phyloP scores from a whole-genome alignment of 2,113 vertebrate species.

The Barnardius zonarius region DNA sequence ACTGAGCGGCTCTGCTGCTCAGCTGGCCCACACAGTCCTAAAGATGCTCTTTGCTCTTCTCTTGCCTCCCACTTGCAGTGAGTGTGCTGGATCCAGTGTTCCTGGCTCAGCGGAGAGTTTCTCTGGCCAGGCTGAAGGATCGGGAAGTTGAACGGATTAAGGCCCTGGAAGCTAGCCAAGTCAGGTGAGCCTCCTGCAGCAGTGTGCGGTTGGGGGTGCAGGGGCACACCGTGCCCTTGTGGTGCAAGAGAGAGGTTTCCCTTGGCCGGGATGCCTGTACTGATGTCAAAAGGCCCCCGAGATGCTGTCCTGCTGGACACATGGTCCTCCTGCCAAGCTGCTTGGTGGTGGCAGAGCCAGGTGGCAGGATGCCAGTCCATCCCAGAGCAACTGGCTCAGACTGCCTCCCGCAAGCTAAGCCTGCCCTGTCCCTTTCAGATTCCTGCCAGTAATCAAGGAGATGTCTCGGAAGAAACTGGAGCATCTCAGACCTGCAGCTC shows the following conservation, averaged over 20 bases:
- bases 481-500: neutral
- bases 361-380: neutral
- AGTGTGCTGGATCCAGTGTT: neutral
- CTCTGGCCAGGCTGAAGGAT: neutral
- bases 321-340: neutral
- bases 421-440: neutral
- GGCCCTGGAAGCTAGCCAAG: neutral
- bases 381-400: neutral
- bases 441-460: neutral
- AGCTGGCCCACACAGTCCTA: neutral
- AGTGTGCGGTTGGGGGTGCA: neutral
- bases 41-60: neutral
- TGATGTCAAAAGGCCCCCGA: neutral
- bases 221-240: neutral
- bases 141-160: rapidly evolving
- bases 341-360: neutral
- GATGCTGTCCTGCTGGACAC: neutral
- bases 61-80: neutral
- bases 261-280: neutral
- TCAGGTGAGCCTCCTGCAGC: neutral
- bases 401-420: neutral
- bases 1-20: neutral
- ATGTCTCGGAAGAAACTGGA: neutral
- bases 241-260: neutral
- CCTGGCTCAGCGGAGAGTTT: neutral